Conservation (phyloP, 2,888 invertebrate species). For the Clistopyga incitator region DNA sequence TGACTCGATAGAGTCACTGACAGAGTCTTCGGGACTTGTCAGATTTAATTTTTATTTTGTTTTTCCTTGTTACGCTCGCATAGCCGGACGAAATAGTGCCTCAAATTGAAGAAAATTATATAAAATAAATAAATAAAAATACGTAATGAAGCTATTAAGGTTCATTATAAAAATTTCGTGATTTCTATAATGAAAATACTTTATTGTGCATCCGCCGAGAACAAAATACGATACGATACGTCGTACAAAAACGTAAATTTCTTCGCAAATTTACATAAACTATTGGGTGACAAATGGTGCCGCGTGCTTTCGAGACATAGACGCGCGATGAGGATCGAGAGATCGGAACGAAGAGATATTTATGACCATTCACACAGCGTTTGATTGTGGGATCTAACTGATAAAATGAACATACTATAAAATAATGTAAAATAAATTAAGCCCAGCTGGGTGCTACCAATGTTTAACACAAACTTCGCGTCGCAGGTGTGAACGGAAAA, state of each 20-base stretch:
- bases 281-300: constrained; percentile 1
- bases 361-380: constrained; percentile 62
- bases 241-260: constrained; percentile 26
- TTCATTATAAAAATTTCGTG: constrained; percentile 42
- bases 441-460: constrained; percentile 77
- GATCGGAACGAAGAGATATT: constrained; percentile 26
- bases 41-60: too few relatives aligned
- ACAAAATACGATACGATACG: constrained; percentile 38
- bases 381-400: constrained; percentile 55
- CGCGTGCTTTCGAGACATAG: background rate
- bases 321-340: constrained; percentile 16
- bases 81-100: constrained; percentile 75
- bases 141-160: background rate
- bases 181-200: constrained; percentile 31
- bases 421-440: constrained; percentile 80
- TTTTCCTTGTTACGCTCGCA: constrained; percentile 65
- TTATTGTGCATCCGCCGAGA: constrained; percentile 24
- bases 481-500: constrained; percentile 75
- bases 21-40: constrained; percentile 60
- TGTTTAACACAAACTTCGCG: constrained; percentile 74
- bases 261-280: constrained; percentile 30
- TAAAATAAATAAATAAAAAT: constrained; percentile 5
- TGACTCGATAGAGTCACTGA: constrained; percentile 68
- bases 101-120: constrained; percentile 37
- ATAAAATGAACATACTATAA: constrained; percentile 68